phyloP scores from a whole-genome alignment of 1,140 invertebrate genomes.

The Tenebrio molitor region DNA sequence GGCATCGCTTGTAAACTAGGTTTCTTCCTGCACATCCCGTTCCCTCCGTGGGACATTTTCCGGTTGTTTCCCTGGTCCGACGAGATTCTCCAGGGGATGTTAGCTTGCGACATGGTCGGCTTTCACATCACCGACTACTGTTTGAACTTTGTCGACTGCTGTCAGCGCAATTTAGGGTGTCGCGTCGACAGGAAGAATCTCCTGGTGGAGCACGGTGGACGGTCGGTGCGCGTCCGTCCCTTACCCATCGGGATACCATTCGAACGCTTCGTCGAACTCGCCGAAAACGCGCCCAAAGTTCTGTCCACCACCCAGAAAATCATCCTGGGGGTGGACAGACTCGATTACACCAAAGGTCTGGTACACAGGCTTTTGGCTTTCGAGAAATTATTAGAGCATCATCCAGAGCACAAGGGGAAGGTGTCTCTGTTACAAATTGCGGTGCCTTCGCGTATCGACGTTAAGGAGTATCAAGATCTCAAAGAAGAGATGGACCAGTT shows the following conservation, averaged over 20 bases:
- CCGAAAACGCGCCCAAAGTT: conserved; percentile 82
- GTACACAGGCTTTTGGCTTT: conserved; percentile 88
- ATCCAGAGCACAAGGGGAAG: conserved; percentile 89
- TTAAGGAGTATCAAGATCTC: conserved; percentile 91
- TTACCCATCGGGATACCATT: conserved; percentile 91
- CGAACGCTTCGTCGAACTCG: conserved; percentile 86
- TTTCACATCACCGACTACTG: conserved; percentile 95
- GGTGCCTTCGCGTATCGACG: conserved; percentile 90
- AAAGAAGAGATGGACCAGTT: conserved; percentile 93
- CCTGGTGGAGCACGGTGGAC: conserved; percentile 87
- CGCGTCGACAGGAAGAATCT: conserved; percentile 89
- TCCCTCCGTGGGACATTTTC: conserved; percentile 94
- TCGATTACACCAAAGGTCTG: conserved; percentile 94
- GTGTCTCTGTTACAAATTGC: conserved; percentile 88
- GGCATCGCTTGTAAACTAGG: conserved; percentile 84
- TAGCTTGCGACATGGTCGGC: conserved; percentile 91
- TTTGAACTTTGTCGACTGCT: conserved; percentile 92
- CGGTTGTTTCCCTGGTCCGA: conserved; percentile 91
- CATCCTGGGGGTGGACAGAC: conserved; percentile 87
- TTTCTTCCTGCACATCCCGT: conserved; percentile 94
- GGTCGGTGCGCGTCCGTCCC: conserved; percentile 85
- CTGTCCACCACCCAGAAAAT: conserved; percentile 81
- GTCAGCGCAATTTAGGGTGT: conserved; percentile 87
- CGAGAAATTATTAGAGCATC: conserved; percentile 85
- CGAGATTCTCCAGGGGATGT: conserved; percentile 91